These are phyloP conservation scores for Trachymyrmex cornetzi DNA, from an alignment of 1,140 invertebrate species.

Conservation along the genomic window DNA sequence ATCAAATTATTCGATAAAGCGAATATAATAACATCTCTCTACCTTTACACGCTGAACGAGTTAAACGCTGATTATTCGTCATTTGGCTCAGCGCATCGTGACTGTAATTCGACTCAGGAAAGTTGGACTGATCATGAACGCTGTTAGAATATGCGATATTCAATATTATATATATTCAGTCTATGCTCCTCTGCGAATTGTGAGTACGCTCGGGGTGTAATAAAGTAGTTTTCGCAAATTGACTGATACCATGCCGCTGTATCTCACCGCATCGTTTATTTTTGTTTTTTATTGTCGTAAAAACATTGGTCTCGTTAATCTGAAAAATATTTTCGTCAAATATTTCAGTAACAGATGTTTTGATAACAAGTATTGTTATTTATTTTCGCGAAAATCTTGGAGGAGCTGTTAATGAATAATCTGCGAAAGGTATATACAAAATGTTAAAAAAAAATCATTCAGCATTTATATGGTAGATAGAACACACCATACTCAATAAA, in stretches of 20 bases:
- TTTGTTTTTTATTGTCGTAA: slow-evolving; percentile 13
- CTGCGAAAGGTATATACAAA: neutral
- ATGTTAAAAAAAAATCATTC: no score
- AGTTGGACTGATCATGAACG: neutral
- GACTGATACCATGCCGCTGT: neutral
- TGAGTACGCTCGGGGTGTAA: neutral
- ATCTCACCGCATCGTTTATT: slow-evolving; percentile 27
- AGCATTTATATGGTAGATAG: no score
- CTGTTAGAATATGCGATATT: slow-evolving; percentile 14
- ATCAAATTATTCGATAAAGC: slow-evolving; percentile 61
- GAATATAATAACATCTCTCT: slow-evolving; percentile 35
- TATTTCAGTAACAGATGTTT: slow-evolving; percentile 26
- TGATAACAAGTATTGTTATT: neutral
- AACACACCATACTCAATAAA: no score
- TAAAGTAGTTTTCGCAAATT: slow-evolving; percentile 34
- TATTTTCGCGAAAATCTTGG: neutral
- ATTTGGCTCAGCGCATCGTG: slow-evolving; percentile 45
- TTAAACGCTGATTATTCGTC: slow-evolving; percentile 69
- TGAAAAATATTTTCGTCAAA: slow-evolving; percentile 20
- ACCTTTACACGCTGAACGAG: slow-evolving; percentile 46
- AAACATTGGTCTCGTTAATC: slow-evolving; percentile 15
- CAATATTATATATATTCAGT: slow-evolving; percentile 17
- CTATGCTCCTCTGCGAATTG: neutral
- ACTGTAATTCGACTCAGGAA: slow-evolving; percentile 9
- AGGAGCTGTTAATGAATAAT: neutral